These are phyloP conservation scores for Lerista edwardsae DNA, from an alignment of 2,797 vertebrate genomes.

Conservation along the genomic window DNA sequence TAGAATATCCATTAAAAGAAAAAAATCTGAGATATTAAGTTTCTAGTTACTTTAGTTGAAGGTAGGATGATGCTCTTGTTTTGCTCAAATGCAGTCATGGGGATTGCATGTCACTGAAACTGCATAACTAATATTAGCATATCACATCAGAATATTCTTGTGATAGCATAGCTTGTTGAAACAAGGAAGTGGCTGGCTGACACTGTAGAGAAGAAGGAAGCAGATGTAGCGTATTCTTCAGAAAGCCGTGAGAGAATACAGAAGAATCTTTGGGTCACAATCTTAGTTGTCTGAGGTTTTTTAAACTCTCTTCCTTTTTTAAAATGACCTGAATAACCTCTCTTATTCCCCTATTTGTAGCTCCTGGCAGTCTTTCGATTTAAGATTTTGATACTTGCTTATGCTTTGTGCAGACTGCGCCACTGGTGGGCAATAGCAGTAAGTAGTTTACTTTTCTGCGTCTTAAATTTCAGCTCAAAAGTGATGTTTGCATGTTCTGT, in stretches of 20 bases:
- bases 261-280: not conserved
- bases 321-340: constrained; percentile 57
- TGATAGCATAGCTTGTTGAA: not conserved
- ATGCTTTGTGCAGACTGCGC: constrained; percentile 90
- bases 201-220: not conserved
- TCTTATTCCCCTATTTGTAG: constrained; percentile 73
- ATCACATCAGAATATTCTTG: not conserved
- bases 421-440: constrained; percentile 98
- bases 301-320: constrained; percentile 32
- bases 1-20: not conserved
- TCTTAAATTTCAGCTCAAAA: constrained; percentile 42
- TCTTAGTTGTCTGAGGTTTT: constrained; percentile 38
- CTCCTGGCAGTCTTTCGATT: constrained; percentile 94
- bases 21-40: no score
- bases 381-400: constrained; percentile 90
- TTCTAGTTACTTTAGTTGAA: not conserved
- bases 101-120: not conserved
- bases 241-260: not conserved
- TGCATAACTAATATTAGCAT: not conserved
- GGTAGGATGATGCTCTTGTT: not conserved
- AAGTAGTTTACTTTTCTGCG: constrained; percentile 71
- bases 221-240: not conserved
- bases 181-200: not conserved
- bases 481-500: not conserved
- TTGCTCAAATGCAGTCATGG: not conserved